Evolutionary conservation across 2,797 vertebrate species (phyloP), one percentile per base, ranked within the genome.

Genomic region (Hirundo rustica): DNA sequence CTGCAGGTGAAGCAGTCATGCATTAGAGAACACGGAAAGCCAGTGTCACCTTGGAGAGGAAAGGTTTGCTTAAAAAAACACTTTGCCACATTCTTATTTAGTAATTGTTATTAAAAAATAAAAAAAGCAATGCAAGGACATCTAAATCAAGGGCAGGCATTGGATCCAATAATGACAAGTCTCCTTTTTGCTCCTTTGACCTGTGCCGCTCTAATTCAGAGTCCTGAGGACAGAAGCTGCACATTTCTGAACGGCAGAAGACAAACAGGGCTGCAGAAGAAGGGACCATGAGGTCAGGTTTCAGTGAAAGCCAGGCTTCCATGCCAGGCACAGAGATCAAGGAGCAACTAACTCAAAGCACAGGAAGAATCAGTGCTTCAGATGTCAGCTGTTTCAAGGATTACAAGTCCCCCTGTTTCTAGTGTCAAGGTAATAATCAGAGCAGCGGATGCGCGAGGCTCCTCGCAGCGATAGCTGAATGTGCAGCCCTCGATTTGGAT

Each of bases 381-480:
- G 88, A 90, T 57, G 77, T 88, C 95, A 89, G 51, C 80, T 92
- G 93, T 89, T 95, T 91, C 55, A 60, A 92, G 85, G 88, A 95
- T 79, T 71, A 81, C 6, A 45, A 66, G 51, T 65, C 82, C 82
- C 81, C 48, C 85, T 65, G 88, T 68, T 91, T 72, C 95, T 71
- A 74, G 91, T 89, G 95, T 91, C 65, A 70, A 93, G 88, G 95
- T 71, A 89, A 95, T 94, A 96, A 86, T 85, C 94, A 95, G 91
- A 95, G 57, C 80, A 30, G 34, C 3, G 25, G 84, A 83, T 29
- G 48, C 10, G 1, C 4, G 21, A 36, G 60, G 76, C 94, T 95
- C 85, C 94, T 93, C 8, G 3, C 90, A 27, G 93, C 3, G 92
- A 47, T 13, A 5, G 10, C 81, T 57, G 61, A 45, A 92, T 50